Conservation (phyloP, 2,113 vertebrate genomes). For the Psammodynastes pulverulentus region DNA sequence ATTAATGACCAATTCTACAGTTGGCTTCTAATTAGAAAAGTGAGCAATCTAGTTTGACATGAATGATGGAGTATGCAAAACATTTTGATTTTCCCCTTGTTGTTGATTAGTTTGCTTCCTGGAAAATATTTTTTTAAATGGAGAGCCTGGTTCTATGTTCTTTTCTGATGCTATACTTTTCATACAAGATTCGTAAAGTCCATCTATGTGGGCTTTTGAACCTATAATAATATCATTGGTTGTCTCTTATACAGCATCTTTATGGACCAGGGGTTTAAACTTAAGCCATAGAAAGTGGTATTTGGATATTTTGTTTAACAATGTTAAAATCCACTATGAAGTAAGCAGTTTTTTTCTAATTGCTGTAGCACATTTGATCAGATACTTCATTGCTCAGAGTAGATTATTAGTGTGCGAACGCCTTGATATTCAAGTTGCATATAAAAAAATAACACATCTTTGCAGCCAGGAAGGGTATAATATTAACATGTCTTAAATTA, state of each 20-base stretch:
- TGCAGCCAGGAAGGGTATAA: background rate
- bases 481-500: background rate
- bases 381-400: background rate
- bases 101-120: background rate
- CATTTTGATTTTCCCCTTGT: conserved; percentile 1
- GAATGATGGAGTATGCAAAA: conserved; percentile 23
- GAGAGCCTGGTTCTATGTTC: background rate
- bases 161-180: background rate
- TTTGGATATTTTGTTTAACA: background rate
- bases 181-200: background rate
- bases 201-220: background rate
- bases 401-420: background rate
- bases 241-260: background rate
- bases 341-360: background rate
- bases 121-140: background rate
- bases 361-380: background rate
- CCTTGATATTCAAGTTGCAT: background rate
- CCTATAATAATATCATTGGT: background rate
- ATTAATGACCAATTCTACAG: conserved; percentile 26
- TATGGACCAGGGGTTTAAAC: background rate
- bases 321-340: background rate
- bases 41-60: conserved; percentile 27
- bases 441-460: background rate
- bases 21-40: conserved; percentile 29
- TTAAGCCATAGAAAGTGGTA: background rate